phyloP scores from a whole-genome alignment of 2,888 invertebrate genomes.

The Pinctada fucata region DNA sequence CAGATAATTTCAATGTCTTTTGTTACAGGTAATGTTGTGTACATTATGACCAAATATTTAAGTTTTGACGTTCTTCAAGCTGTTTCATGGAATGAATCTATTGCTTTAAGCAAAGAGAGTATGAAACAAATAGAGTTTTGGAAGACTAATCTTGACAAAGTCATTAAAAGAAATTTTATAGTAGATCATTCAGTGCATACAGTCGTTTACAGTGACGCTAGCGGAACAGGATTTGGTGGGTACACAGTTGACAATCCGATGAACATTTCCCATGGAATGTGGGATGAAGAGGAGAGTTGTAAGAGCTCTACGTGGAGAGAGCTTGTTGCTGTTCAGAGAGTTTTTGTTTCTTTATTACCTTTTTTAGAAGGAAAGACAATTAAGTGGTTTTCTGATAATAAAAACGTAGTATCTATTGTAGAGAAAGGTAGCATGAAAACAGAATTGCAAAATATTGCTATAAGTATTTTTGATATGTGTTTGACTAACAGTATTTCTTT shows the following conservation, averaged over 20 bases:
- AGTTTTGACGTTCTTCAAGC: conserved; percentile 35
- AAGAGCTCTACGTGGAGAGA: conserved; percentile 48
- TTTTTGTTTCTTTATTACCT: conserved; percentile 34
- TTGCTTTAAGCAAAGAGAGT: conserved; percentile 23
- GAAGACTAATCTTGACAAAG: conserved; percentile 3
- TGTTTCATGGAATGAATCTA: conserved; percentile 22
- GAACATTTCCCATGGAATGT: conserved; percentile 41
- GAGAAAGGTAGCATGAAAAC: conserved; percentile 44
- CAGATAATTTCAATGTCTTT: conserved; percentile 48
- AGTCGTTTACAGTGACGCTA: conserved; percentile 38
- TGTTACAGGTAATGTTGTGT: conserved; percentile 43
- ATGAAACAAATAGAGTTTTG: conserved; percentile 32
- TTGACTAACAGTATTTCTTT: conserved; percentile 23
- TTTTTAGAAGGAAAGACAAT: conserved; percentile 32
- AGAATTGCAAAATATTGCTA: conserved; percentile 38
- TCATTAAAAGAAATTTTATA: conserved; percentile 25
- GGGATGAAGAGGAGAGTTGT: conserved; percentile 31
- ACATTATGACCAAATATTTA: conserved; percentile 47
- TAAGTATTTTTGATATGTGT: conserved; percentile 28
- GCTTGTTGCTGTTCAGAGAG: conserved; percentile 31
- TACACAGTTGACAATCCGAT: conserved; percentile 28
- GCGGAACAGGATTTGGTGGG: conserved; percentile 34
- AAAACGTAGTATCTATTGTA: conserved; percentile 34
- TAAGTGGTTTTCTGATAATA: conserved; percentile 46
- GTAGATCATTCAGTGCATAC: neutral